Conservation (phyloP, 2,797 vertebrate genomes). For the Intellagama lesueurii region DNA sequence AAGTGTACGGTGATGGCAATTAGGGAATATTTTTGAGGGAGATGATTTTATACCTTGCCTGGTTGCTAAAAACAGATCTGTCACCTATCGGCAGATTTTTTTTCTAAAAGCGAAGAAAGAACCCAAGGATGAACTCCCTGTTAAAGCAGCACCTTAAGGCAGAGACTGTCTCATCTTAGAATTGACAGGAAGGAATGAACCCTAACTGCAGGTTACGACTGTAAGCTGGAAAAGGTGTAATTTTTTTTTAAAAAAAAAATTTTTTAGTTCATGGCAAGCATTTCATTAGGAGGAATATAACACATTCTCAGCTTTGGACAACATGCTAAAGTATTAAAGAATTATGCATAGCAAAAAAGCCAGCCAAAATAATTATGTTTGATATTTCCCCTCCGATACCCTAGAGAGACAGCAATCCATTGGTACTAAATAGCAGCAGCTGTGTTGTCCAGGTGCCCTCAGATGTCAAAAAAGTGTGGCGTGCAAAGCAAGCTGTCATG, state of each 20-base stretch:
- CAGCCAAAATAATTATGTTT: background rate
- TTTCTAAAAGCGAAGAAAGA: slow-evolving; percentile 22
- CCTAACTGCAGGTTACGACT: slow-evolving; percentile 9
- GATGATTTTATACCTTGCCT: background rate
- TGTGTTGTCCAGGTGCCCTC: slow-evolving; percentile 3
- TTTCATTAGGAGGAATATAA: background rate
- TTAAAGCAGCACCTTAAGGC: slow-evolving; percentile 20
- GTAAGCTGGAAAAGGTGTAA: background rate
- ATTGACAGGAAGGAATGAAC: slow-evolving; percentile 10
- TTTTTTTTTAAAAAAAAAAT: no score
- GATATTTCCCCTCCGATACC: background rate
- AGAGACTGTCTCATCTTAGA: slow-evolving; percentile 21
- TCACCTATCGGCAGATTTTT: slow-evolving; percentile 15
- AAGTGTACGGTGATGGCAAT: slow-evolving; percentile 20
- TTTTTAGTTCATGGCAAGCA: background rate
- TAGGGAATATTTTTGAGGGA: slow-evolving; percentile 36
- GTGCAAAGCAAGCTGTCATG: background rate
- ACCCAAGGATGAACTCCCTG: slow-evolving; percentile 5
- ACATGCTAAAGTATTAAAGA: background rate
- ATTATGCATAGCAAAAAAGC: slow-evolving; percentile 2
- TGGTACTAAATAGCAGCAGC: background rate
- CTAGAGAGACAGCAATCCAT: background rate
- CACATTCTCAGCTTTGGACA: background rate
- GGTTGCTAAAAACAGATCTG: slow-evolving; percentile 29
- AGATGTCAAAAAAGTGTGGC: background rate